phyloP scores from a whole-genome alignment of 2,113 vertebrate species.

The Oriolus oriolus region DNA sequence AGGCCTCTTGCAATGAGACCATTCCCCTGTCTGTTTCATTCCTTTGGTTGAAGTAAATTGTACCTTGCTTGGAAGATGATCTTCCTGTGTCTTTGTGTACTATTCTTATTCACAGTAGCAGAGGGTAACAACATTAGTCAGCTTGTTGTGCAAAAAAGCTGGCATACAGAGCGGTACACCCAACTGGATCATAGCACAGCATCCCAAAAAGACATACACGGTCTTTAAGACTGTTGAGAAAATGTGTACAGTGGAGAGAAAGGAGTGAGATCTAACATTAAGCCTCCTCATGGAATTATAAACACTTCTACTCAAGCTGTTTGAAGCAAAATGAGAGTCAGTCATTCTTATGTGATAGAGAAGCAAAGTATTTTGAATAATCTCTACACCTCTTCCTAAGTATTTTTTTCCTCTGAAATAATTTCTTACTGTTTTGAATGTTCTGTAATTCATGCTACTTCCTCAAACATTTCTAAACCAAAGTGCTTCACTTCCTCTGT shows the following conservation, averaged over 20 bases:
- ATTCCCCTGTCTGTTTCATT: neutral
- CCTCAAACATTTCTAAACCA: neutral
- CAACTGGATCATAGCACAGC: neutral
- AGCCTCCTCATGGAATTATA: neutral
- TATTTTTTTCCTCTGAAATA: neutral
- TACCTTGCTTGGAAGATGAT: neutral
- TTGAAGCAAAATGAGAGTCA: neutral
- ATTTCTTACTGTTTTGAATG: neutral
- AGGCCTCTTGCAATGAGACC: neutral
- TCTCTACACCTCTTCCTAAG: neutral
- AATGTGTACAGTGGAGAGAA: neutral
- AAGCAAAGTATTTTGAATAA: neutral
- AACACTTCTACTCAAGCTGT: neutral
- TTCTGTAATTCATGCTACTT: neutral
- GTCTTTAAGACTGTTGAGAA: neutral
- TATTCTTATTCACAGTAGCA: neutral
- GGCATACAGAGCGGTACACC: neutral
- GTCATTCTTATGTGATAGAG: neutral
- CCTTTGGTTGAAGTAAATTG: neutral
- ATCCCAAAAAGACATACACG: neutral
- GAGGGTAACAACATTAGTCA: neutral
- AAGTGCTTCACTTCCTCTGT: neutral
- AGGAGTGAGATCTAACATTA: neutral
- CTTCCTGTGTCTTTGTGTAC: neutral
- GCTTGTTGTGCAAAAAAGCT: neutral